Conservation (phyloP, 2,888 invertebrate species). For the Macrophya annulata region DNA sequence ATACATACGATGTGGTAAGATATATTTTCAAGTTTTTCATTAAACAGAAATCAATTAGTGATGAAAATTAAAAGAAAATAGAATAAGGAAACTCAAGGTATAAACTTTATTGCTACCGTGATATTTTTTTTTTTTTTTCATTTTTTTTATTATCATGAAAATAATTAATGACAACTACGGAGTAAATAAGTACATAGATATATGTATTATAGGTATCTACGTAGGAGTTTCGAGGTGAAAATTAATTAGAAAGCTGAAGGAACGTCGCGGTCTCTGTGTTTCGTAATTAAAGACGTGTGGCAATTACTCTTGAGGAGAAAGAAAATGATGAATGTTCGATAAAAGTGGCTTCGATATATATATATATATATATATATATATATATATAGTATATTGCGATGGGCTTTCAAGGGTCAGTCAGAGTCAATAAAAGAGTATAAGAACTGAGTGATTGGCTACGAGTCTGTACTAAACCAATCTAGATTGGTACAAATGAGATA, state of each 20-base stretch:
- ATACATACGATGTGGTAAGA: neutral
- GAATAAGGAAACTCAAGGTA: no score
- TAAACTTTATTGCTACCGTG: no score
- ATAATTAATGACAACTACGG: neutral
- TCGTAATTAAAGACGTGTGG: slow-evolving; percentile 35
- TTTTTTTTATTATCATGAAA: neutral
- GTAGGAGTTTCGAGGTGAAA: neutral
- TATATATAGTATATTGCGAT: no score
- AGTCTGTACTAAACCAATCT: no score
- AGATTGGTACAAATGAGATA: no score
- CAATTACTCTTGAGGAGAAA: slow-evolving; percentile 15
- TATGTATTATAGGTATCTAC: neutral
- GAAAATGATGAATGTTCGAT: neutral
- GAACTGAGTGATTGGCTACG: slow-evolving; percentile 27
- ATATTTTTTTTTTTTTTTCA: no score
- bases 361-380: no score
- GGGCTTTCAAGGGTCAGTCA: neutral
- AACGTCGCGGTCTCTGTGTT: neutral
- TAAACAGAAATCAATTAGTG: neutral
- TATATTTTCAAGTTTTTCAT: neutral
- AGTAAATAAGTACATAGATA: neutral
- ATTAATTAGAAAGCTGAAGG: slow-evolving; percentile 7
- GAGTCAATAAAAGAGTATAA: neutral
- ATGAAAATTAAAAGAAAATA: neutral
- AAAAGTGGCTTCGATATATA: neutral